Evolutionary conservation across 2,113 vertebrate genomes (phyloP).

Genomic region (Agapornis roseicollis): DNA sequence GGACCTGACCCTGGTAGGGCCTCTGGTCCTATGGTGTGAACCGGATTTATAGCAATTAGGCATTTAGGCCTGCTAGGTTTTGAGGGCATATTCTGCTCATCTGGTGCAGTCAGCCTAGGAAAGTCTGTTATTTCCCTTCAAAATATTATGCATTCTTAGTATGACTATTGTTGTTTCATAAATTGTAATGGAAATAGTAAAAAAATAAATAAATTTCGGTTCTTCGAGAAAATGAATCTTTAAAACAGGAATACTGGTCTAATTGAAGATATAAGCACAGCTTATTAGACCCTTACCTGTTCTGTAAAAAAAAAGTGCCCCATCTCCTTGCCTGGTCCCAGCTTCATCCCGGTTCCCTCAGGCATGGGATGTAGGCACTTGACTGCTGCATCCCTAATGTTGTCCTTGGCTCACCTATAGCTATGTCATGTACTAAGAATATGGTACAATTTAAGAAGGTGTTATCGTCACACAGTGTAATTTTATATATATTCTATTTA

Average conservation of each 20-base stretch:
- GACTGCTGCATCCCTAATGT: background rate
- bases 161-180: background rate
- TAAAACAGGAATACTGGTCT: background rate
- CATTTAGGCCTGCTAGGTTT: background rate
- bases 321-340: accelerated
- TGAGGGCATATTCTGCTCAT: background rate
- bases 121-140: background rate
- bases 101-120: background rate
- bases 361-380: background rate
- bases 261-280: accelerated
- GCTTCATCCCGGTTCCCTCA: accelerated
- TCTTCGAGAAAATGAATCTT: accelerated
- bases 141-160: background rate
- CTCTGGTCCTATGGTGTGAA: accelerated
- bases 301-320: background rate
- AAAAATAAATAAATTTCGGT: background rate
- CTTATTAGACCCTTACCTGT: background rate
- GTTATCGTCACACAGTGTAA: accelerated
- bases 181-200: background rate
- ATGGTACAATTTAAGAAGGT: accelerated
- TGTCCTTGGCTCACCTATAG: background rate
- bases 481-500: background rate
- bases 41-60: background rate
- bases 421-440: background rate
- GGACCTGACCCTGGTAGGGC: too few species aligned